Evolutionary conservation across 2,797 vertebrate species (phyloP).

Genomic region (Urocyon cinereoargenteus): DNA sequence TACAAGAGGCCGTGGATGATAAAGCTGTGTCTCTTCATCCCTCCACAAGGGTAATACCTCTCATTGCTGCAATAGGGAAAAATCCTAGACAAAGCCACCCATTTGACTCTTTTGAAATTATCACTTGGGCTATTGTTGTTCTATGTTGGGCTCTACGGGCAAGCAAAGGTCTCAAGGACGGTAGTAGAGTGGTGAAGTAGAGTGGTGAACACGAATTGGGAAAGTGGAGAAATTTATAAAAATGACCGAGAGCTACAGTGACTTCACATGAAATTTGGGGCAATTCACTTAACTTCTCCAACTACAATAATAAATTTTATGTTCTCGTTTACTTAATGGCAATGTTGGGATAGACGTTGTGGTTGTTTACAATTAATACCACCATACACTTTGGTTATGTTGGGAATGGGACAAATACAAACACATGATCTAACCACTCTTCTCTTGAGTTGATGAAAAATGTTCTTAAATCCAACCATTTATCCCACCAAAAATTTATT

Average conservation of each 20-base stretch:
- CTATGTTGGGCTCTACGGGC: not conserved
- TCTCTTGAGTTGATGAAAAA: constrained; percentile 36
- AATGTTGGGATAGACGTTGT: not conserved
- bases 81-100: not conserved
- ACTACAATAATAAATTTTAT: not conserved
- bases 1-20: not conserved
- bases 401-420: not conserved
- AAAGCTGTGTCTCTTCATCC: not conserved
- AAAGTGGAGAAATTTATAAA: not conserved
- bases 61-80: not conserved
- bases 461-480: not conserved
- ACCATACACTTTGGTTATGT: not conserved
- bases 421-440: not conserved
- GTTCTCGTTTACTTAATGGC: not conserved
- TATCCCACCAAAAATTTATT: not conserved
- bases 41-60: not conserved
- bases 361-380: not conserved
- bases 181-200: not conserved
- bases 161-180: not conserved
- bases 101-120: not conserved
- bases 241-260: not conserved
- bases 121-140: not conserved
- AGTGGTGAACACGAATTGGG: not conserved
- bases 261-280: not conserved
- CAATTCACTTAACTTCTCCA: not conserved